A percentile compares a stretch with the other conserved stretches of the same genome.
Conservation (phyloP, 1,140 invertebrate species). For the Antheraea mylitta region DNA sequence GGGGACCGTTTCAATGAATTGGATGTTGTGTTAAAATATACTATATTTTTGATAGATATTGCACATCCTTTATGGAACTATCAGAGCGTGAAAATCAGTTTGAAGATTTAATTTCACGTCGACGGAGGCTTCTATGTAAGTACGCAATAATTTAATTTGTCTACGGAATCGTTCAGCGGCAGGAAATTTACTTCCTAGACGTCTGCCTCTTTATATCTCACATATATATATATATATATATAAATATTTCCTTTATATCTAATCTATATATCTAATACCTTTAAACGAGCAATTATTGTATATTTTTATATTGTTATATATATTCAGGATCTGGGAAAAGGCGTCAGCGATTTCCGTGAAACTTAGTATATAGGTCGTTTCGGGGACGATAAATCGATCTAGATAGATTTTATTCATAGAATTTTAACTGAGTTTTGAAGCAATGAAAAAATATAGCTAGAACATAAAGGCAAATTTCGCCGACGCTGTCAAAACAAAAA, state of each 20-base stretch:
- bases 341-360: too few species aligned
- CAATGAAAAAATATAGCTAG: too few species aligned
- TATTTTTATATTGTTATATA: too few species aligned
- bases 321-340: too few species aligned
- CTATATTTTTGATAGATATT: conserved; percentile 11
- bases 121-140: conserved; percentile 18
- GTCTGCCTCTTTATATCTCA: conserved; percentile 15
- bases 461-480: too few species aligned
- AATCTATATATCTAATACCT: background rate
- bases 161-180: conserved; percentile 38
- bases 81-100: conserved; percentile 39
- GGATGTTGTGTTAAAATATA: conserved; percentile 1
- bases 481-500: too few species aligned
- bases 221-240: background rate
- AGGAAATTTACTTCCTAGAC: conserved; percentile 41
- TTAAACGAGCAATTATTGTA: too few species aligned
- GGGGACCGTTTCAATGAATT: background rate
- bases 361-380: too few species aligned
- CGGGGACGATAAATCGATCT: too few species aligned
- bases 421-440: too few species aligned
- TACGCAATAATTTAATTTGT: conserved; percentile 39
- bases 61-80: conserved; percentile 34
- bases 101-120: conserved; percentile 39
- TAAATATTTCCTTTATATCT: background rate
- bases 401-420: too few species aligned